Base-by-base conservation (phyloP, 2,797 vertebrate species). In the Enteromius argenteus region DNA sequence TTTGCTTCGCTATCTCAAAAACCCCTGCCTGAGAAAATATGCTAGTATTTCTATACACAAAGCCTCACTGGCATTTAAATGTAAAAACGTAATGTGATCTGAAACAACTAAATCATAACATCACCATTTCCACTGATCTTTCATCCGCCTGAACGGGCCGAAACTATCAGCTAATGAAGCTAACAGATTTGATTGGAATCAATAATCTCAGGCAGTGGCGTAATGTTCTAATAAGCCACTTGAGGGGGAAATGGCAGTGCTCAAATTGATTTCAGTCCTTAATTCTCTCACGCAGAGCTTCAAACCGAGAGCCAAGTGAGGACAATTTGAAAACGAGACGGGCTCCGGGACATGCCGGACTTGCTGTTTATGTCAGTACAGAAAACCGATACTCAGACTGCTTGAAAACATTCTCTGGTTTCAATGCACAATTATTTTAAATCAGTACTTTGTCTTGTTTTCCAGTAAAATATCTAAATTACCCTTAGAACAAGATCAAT, bases 21-120 rank as follows among this genome's bases (percentile, higher is more conserved):
- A 53, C 58, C 5, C 72, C 64, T 51, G 56, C 5, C 32, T 51
- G 53, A 27, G 56, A 81, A 69, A 84, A 80, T 42, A 64, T 42
- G 39, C 39, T 37, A 13, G 32, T 51, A 49, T 69, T 67, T 37
- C 67, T 14, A 71, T 85, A 74, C 60, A 82, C 67, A 87, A 83
- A 39, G 64, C 13, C 49, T 44, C 21, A 32, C 46, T 87, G 88
- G 83, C 86, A 87, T 89, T 90, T 90, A 84, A 91, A 90, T 87
- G 86, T 86, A 85, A 88, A 84, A 85, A 42, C n/a, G 4, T 39
- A 88, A 88, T 64, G 72, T 68, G 80, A 89, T 46, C 81, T 53
- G 56, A 77, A 87, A 79, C 71, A 86, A 82, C 71, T 87, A 60
- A 49, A 64, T 85, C 44, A 51, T 42, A 72, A 42, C 8, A 76